Conservation (phyloP, 1,140 invertebrate species). For the Drosophila erecta region DNA sequence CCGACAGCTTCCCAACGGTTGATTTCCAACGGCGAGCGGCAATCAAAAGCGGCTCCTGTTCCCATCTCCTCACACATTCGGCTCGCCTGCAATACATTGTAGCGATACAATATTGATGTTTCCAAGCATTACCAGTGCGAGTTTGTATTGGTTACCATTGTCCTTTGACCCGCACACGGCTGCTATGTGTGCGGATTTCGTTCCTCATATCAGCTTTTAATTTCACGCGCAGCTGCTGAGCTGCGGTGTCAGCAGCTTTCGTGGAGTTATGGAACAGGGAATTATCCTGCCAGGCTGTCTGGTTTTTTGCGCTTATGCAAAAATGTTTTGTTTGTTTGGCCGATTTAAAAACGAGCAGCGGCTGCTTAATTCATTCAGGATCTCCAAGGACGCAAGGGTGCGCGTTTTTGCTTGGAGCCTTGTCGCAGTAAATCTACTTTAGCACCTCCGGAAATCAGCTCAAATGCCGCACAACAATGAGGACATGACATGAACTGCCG, state of each 20-base stretch:
- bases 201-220: constrained; percentile 78
- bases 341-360: constrained; percentile 24
- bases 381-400: constrained; percentile 29
- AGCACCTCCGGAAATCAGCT: constrained; percentile 25
- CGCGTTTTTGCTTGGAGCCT: not conserved
- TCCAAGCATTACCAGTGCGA: constrained; percentile 15
- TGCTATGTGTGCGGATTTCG: constrained; percentile 73
- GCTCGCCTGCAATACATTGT: constrained; percentile 36
- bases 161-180: constrained; percentile 38
- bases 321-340: constrained; percentile 39
- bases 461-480: constrained; percentile 44
- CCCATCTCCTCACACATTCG: not conserved
- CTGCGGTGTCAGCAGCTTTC: constrained; percentile 67
- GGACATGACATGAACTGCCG: constrained; percentile 36
- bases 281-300: constrained; percentile 32
- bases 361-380: constrained; percentile 19
- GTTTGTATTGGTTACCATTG: constrained; percentile 13
- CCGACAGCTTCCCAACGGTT: not conserved
- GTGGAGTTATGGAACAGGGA: constrained; percentile 51
- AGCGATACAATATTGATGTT: constrained; percentile 57
- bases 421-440: constrained; percentile 48
- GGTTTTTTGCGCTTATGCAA: constrained; percentile 29
- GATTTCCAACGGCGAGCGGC: no score
- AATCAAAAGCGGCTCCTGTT: no score
- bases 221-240: constrained; percentile 66